Base-by-base conservation (phyloP, 2,888 invertebrate species). In the Hirtodrosophila duncani region DNA sequence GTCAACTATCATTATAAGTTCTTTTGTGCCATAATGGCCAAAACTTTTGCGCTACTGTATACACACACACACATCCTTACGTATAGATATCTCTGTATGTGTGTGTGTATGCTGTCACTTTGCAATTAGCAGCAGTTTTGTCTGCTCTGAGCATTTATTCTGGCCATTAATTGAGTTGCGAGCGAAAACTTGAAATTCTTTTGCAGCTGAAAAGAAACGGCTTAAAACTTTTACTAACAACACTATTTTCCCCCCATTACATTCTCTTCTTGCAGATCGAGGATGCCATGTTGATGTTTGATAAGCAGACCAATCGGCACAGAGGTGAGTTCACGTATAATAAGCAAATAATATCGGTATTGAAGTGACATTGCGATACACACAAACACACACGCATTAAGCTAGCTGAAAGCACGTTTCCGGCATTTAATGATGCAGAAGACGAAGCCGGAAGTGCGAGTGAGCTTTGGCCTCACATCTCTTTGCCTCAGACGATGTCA, bases 261-360 rank as follows among this genome's bases (percentile, higher is more conserved):
- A n/a, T 43, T 23, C 24, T 46, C 16, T 61, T 44, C n/a, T 95
- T 95, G 62, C 94, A 98, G 97, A 97, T 98, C 88, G 98, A 98
- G 89, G 98, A 98, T 88, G 98, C 99, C 84, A 99, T 99, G 99
- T 92, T 99, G 88, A 99, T 99, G 99, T 99, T 99, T 90, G 99
- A 99, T 90, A 99, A 99, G 92, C 97, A 98, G 88, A 99, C 99
- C 87, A 99, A 99, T 91, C 94, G 99, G 90, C 99, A 99, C 91
- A 94, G 99, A 95, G 96, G 96, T 96, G 88, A 93, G 93, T 89
- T 16, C 29, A 29, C 3, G 18, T 10, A 43, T 27, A 46, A 37
- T 33, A 30, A 31, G 7, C 5, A 11, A n/a, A n/a, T n/a, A n/a
- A n/a, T n/a, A n/a, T n/a, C n/a, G n/a, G n/a, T n/a, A n/a, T n/a